Evolutionary conservation across 1,140 invertebrate species (phyloP), one percentile per base, ranked within the genome.

Genomic region (Thaumetopoea pityocampa): DNA sequence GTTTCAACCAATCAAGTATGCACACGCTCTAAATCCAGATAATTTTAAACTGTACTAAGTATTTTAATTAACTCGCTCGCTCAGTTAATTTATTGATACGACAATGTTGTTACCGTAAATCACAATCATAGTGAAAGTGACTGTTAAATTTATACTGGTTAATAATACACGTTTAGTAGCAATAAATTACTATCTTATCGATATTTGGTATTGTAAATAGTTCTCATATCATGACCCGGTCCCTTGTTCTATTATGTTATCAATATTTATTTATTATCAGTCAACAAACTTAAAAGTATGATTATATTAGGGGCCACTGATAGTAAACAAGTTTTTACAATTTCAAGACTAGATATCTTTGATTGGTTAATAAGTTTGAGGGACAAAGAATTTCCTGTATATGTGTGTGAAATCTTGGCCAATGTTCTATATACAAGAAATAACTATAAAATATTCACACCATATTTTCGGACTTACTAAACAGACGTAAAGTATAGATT

Each of bases 131-230:
- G 32, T 36, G 41, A 44, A 37, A 42, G 42, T 32, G 15, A 26
- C 37, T 37, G 20, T 36, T 23, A 45, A 29, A 45, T 45, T 36
- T 43, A 43, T 34, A 20, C 29, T 23, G 3, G 24, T 5, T 14
- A 14, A 11, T 7, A 18, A 23, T 36, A 36, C 42, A 34, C 17
- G 20, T 22, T 36, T 36, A 29, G 30, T 45, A 36, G 42, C 42
- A 36, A 45, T 45, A 37, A 46, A 37, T 34, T 14, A 37, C 6
- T 40, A 47, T 47, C 35, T 40, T 40, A 47, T 47, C 44, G 44
- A 40, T 33, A 40, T 37, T 46, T 28, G 10, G 17, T 32, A 46
- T 37, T 35, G 43, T 47, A 22, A 47, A 40, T 47, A 35, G 33
- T 44, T 37, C 28, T 30, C 34, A 32, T 46, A 45, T 45, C 49